phyloP scores from a whole-genome alignment of 2,797 vertebrate species.

The Etheostoma perlongum region DNA sequence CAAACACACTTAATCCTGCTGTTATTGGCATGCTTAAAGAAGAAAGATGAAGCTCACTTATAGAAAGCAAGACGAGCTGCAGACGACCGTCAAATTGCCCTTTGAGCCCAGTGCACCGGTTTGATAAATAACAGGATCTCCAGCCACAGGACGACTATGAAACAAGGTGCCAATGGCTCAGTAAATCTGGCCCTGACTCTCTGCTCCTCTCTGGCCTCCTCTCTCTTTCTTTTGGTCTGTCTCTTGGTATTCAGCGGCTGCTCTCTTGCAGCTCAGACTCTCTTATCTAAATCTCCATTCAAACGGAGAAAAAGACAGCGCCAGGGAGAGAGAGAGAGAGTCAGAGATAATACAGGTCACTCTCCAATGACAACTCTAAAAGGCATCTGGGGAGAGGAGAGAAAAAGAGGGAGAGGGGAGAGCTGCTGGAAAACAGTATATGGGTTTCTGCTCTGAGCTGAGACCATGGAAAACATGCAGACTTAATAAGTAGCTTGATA shows the following conservation, averaged over 20 bases:
- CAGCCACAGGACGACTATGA: conserved; percentile 38
- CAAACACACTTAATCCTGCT: too few species aligned
- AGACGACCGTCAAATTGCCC: conserved; percentile 31
- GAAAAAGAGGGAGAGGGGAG: conserved; percentile 22
- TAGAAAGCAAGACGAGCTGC: conserved; percentile 11
- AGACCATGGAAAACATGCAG: conserved; percentile 46
- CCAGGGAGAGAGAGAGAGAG: conserved; percentile 61
- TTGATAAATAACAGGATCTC: conserved; percentile 47
- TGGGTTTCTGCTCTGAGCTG: conserved; percentile 59
- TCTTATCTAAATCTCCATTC: conserved; percentile 83
- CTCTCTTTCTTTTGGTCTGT: conserved; percentile 40
- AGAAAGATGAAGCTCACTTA: conserved; percentile 13
- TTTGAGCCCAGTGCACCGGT: not conserved
- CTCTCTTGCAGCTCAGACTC: conserved; percentile 76
- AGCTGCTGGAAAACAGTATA: conserved; percentile 45
- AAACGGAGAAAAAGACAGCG: conserved; percentile 73
- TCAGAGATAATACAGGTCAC: conserved; percentile 81
- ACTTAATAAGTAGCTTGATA: conserved; percentile 67
- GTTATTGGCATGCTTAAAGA: conserved; percentile 4
- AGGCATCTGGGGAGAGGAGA: conserved; percentile 70
- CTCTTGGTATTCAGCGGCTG: conserved; percentile 76
- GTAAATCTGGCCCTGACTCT: conserved; percentile 50
- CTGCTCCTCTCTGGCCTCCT: conserved; percentile 41
- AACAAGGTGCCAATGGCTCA: conserved; percentile 53
- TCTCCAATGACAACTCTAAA: conserved; percentile 81